Evolutionary conservation across 2,888 invertebrate genomes (phyloP), one percentile per base, ranked within the genome.

Genomic region (Scaptodrosophila latifasciaeformis): DNA sequence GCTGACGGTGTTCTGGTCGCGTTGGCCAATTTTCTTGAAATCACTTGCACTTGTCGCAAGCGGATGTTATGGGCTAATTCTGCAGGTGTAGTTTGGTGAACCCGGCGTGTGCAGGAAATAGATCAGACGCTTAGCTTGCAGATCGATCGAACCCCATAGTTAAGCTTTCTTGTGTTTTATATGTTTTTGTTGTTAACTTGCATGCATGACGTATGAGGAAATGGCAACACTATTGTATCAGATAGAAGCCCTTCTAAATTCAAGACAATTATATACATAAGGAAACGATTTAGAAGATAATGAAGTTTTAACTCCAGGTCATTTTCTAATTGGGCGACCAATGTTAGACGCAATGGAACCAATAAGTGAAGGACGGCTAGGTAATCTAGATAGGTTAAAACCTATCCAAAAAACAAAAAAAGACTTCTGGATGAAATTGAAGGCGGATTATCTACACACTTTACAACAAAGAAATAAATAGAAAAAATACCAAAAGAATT

Each of bases 171-270:
- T n/a, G n/a, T n/a, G n/a, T n/a, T n/a, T n/a, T n/a, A n/a, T n/a
- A n/a, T n/a, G n/a, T n/a, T n/a, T n/a, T n/a, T n/a, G n/a, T n/a
- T n/a, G n/a, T n/a, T n/a, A n/a, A n/a, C n/a, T n/a, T 5, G 12
- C n/a, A n/a, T 19, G 18, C 5, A 19, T 45, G 19, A 31, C 34
- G 2, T 45, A 45, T 19, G 21, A 31, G 19, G 31, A 45, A 12
- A 30, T 45, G 45, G 2, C 45, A 45, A 35, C 35, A 35, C 12
- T 35, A 12, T 12, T 35, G 13, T 35, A 13, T 35, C 35, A 35
- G 12, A 35, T 35, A 10, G 35, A 35, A 35, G 35, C 35, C 7
- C 10, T 35, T 35, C 10, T 29, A 29, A 29, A 29, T 10, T 29
- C 29, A 29, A 6, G 29, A 9, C 29, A 6, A 9, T 6, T 6